Evolutionary conservation across 2,888 invertebrate species (phyloP), one percentile per base, ranked within the genome.

Genomic region (Synanthedon vespiformis): DNA sequence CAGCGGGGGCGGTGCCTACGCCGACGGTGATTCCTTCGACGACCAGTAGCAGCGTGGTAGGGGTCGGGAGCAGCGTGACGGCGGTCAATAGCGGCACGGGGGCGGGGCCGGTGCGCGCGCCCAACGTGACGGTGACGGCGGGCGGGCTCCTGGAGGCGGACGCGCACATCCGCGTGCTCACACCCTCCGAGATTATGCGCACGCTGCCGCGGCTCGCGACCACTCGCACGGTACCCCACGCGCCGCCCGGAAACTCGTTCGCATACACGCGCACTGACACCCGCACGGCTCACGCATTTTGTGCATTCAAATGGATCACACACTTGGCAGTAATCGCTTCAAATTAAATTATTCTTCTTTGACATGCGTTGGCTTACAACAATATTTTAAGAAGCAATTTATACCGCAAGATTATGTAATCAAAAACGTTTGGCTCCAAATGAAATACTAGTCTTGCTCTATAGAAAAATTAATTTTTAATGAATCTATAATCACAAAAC

Each of bases 121-220:
- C 91, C 70, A 91, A 91, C 84, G 91, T 91, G 57, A 91, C 91
- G 69, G 91, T 91, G 64, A 91, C 90, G 85, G 90, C 91, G 66
- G 87, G 85, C 77, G 88, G 88, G 76, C 80, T 85, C 76, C 84
- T 87, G 77, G 82, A 85, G 80, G 85, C 87, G 65, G 94, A 94
- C 89, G 94, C 94, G 87, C 94, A 94, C 88, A 94, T 94, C 85
- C 92, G 94, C 83, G 94, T 94, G 88, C 91, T 95, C 82, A 95
- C 95, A 73, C 94, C 95, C 73, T 94, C 94, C 70, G 94, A 95
- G 91, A 94, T 95, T 85, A 94, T 94, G 94, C 92, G 94, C 90
- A 94, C 94, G 79, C 91, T 94, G 89, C 94, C 95, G 81, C 93
- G 93, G 84, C 91, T 94, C 85, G 92, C 92, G 91, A 90, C 89